Conservation (phyloP, 2,113 vertebrate genomes). For the Ploceus nigricollis region DNA sequence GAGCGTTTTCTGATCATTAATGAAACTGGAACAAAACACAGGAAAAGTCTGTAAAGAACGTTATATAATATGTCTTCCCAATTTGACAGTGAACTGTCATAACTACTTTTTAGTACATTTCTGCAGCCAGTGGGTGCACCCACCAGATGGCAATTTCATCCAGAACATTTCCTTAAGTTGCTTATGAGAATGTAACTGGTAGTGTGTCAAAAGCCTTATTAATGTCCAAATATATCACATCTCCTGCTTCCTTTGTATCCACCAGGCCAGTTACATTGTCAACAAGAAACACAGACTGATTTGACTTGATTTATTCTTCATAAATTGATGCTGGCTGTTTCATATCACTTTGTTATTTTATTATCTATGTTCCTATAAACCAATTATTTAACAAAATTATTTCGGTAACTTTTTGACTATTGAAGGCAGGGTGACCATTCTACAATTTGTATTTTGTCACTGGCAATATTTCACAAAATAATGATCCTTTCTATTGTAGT, state of each 20-base stretch:
- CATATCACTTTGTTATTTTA: neutral
- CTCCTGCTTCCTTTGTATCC: neutral
- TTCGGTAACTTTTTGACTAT: neutral
- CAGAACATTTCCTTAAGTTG: neutral
- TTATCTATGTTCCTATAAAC: neutral
- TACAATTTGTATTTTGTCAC: neutral
- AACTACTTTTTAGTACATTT: neutral
- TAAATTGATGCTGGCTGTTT: neutral
- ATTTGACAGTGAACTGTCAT: neutral
- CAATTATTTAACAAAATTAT: neutral
- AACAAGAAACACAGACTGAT: neutral
- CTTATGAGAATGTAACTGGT: neutral
- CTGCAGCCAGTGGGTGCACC: conserved; percentile 6
- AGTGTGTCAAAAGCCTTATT: neutral
- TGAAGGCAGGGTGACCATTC: neutral
- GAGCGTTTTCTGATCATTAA: neutral
- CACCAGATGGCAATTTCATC: conserved; percentile 35
- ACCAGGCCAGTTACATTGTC: neutral
- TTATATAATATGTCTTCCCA: neutral
- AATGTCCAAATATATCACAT: neutral
- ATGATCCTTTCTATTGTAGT: neutral
- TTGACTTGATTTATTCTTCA: neutral
- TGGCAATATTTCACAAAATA: neutral
- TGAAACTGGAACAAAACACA: neutral
- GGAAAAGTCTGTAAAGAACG: neutral